Conservation (phyloP, 1,140 invertebrate species). For the Hylyphantes graminicola region DNA sequence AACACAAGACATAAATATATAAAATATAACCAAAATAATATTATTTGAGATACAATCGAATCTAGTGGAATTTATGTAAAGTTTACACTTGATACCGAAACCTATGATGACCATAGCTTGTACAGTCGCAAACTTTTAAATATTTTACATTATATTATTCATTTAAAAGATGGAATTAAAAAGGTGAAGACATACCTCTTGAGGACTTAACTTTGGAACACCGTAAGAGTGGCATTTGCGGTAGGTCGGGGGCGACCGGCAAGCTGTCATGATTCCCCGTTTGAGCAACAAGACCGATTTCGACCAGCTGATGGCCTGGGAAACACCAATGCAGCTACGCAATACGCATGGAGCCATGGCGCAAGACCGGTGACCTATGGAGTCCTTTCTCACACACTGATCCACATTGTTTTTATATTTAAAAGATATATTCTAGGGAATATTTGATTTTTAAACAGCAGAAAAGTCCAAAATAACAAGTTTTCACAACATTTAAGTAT, state of each 20-base stretch:
- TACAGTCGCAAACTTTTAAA: too few relatives aligned
- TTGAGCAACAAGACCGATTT: constrained; percentile 45
- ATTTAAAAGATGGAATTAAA: too few relatives aligned
- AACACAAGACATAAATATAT: too few relatives aligned
- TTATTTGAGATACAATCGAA: too few relatives aligned
- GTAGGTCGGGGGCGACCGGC: constrained; percentile 47
- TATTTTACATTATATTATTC: too few relatives aligned
- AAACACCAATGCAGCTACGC: constrained; percentile 56
- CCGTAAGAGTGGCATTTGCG: constrained; percentile 57
- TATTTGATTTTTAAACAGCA: neutral
- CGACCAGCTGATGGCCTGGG: constrained; percentile 59
- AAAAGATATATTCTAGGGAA: neutral
- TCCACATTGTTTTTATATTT: too few relatives aligned
- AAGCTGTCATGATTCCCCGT: constrained; percentile 52
- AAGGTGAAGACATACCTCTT: constrained; percentile 42
- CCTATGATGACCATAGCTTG: too few relatives aligned
- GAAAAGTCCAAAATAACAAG: neutral
- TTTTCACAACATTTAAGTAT: constrained; percentile 7
- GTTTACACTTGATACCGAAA: too few relatives aligned
- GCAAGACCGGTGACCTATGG: constrained; percentile 57
- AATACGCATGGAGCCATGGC: constrained; percentile 58
- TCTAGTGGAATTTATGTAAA: too few relatives aligned
- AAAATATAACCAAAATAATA: too few relatives aligned
- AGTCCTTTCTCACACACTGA: neutral
- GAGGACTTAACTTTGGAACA: constrained; percentile 58